Percentiles rank a stretch among this genome's conserved stretches.
Conservation (phyloP, 1,140 invertebrate genomes). For the Cataglyphis hispanica region DNA sequence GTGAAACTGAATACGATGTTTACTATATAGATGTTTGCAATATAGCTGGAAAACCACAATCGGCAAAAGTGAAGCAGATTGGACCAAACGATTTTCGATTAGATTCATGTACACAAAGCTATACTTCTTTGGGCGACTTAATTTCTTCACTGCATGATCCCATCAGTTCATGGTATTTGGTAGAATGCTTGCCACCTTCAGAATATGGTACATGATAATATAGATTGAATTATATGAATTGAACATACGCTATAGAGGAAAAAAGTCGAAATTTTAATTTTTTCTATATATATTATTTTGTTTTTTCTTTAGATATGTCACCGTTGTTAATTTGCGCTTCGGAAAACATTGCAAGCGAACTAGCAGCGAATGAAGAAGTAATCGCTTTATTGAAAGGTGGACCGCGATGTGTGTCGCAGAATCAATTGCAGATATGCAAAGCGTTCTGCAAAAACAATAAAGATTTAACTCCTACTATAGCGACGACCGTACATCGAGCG, state of each 20-base stretch:
- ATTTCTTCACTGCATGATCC: conserved; percentile 88
- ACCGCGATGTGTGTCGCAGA: conserved; percentile 81
- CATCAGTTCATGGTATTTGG: conserved; percentile 88
- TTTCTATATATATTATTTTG: conserved; percentile 35
- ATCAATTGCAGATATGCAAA: conserved; percentile 83
- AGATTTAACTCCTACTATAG: conserved; percentile 59
- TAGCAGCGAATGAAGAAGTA: conserved; percentile 82
- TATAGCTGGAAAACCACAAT: conserved; percentile 91
- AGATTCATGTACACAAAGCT: conserved; percentile 85
- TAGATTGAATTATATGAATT: background rate
- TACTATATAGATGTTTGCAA: conserved; percentile 94
- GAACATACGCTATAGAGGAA: background rate
- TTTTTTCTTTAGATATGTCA: conserved; percentile 89
- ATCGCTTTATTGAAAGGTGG: conserved; percentile 80
- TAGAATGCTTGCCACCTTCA: conserved; percentile 93
- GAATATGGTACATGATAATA: conserved; percentile 91
- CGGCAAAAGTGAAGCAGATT: conserved; percentile 89
- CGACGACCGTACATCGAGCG: conserved; percentile 79
- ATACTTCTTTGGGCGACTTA: conserved; percentile 89
- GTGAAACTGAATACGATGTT: conserved; percentile 91
- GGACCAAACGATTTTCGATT: conserved; percentile 84
- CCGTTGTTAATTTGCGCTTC: conserved; percentile 90
- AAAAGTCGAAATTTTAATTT: background rate
- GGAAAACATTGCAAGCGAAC: conserved; percentile 80
- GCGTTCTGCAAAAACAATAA: conserved; percentile 79